Base-by-base conservation (phyloP, 2,888 invertebrate species). In the Beris chalybata region DNA sequence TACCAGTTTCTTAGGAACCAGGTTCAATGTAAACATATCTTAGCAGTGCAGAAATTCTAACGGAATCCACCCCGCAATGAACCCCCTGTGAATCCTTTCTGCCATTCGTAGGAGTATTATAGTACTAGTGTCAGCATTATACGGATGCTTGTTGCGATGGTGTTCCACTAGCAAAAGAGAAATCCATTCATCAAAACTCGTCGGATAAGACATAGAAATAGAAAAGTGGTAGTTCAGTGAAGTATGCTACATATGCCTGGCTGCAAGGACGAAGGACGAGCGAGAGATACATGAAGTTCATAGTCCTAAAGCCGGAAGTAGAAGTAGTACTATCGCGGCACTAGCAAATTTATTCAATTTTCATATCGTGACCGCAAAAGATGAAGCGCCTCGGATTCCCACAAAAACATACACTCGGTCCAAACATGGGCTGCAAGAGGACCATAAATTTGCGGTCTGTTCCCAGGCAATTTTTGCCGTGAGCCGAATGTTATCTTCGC, bases 261-360 rank as follows among this genome's bases (percentile, higher is more conserved):
- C 58, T 38, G 38, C 38, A 38, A 38, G 38, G 38, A 38, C 38
- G 9, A 5, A 22, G 22, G 22, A 38, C 9, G 38, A 3, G 38
- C 9, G 22, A 22, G 22, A 22, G 22, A 22, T 22, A 22, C 22
- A 38, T 38, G 38, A 38, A 38, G 9, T 38, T 38, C 38, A 1
- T 5, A 38, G 38, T 9, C 38, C 7, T 38, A 38, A 38, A 38
- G n/a, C 12, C 54, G 15, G 44, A 52, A 22, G 50, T 38, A 38
- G 57, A 66, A 52, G 57, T 38, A 44, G 9, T 55, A 31, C 47
- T 64, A 67, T 67, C 57, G 30, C 64, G 63, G 44, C 44, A 57
- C 53, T 48, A 52, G 56, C 31, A 64, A 64, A 67, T 67, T 67
- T 67, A 67, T 67, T 67, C 58, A 67, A 64, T 67, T 67, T 64